Conservation (phyloP, 2,888 invertebrate species). For the Pyralis farinalis region DNA sequence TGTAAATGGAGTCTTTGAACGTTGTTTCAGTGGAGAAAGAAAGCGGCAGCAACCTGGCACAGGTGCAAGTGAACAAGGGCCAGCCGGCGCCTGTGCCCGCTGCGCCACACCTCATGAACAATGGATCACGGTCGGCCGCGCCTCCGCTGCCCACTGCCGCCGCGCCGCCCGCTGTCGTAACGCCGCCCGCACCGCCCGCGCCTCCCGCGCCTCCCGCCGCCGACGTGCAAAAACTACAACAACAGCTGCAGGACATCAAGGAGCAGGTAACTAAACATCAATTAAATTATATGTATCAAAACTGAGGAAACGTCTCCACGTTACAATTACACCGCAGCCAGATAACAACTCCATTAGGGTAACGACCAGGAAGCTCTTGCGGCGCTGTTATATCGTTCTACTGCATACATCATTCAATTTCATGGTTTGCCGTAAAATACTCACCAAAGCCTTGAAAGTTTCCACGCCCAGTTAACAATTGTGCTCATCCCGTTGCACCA, state of each 20-base stretch:
- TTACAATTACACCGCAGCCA: no score
- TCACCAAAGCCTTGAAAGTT: no score
- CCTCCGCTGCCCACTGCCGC: conserved; percentile 19
- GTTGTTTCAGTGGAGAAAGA: conserved; percentile 50
- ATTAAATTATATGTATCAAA: no score
- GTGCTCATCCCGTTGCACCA: no score
- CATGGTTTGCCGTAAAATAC: no score
- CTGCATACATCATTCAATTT: no score
- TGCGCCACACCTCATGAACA: conserved; percentile 74
- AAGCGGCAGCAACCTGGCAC: conserved; percentile 62
- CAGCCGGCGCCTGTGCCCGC: conserved; percentile 64
- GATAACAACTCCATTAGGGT: no score
- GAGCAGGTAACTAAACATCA: conserved; percentile 86
- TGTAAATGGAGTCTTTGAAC: neutral
- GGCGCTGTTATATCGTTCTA: no score
- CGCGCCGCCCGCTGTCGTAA: conserved; percentile 60
- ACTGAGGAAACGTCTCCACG: no score
- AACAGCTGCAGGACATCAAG: conserved; percentile 97
- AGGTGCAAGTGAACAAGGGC: conserved; percentile 71
- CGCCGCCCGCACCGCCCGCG: conserved; percentile 11
- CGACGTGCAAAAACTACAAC: conserved; percentile 88
- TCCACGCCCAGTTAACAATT: no score
- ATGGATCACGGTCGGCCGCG: conserved; percentile 50
- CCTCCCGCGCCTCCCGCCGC: conserved; percentile 36
- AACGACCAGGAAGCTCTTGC: no score